A percentile compares a stretch with the other conserved stretches of the same genome.
Evolutionary conservation across 2,888 invertebrate species (phyloP).

Genomic region (Sipha maydis): DNA sequence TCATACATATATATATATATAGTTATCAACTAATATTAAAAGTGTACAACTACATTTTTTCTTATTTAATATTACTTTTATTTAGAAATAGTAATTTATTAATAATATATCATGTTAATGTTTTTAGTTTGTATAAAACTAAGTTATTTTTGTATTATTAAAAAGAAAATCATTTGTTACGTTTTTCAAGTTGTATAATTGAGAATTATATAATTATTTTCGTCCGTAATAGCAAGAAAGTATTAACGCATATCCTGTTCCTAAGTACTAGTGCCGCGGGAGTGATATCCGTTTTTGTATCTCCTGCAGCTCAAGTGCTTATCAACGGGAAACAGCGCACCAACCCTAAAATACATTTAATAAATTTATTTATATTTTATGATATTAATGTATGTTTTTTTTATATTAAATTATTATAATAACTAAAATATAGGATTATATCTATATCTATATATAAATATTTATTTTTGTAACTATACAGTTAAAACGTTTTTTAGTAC

Average conservation of each 20-base stretch:
- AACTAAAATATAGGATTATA: background rate
- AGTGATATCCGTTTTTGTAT: slow-evolving; percentile 72
- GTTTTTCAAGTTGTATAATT: background rate
- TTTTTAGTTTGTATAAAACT: too few relatives aligned
- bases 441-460: background rate
- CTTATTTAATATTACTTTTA: background rate
- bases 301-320: slow-evolving; percentile 94
- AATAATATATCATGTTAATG: too few relatives aligned
- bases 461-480: background rate
- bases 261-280: slow-evolving; percentile 95
- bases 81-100: background rate
- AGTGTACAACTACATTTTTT: background rate
- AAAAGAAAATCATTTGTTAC: background rate
- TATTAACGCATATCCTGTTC: slow-evolving; percentile 73
- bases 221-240: background rate
- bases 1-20: too few relatives aligned
- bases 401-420: background rate
- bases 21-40: too few relatives aligned
- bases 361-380: background rate
- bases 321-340: slow-evolving; percentile 73
- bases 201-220: background rate
- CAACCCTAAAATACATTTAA: background rate
- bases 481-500: too few relatives aligned
- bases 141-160: background rate
- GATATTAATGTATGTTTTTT: background rate